Evolutionary conservation across 2,888 invertebrate genomes (phyloP), one percentile per base, ranked within the genome.

Genomic region (Pristionchus entomophagus): DNA sequence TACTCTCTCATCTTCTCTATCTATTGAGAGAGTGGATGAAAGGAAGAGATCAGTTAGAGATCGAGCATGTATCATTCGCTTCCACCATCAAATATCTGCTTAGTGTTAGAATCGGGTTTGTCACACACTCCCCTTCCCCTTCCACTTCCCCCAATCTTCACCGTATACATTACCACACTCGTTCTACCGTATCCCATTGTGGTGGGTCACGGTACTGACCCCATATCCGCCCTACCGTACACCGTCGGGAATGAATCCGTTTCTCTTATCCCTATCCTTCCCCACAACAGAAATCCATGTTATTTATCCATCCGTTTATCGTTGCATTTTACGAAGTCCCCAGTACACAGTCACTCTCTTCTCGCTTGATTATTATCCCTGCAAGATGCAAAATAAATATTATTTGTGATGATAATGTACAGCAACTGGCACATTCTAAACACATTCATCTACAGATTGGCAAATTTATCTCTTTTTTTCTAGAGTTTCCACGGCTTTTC

Each of bases 61-160:
- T 35, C 29, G 4, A 17, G 32, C n/a, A 62, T 62, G 38, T 38
- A 41, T 41, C 69, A 32, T n/a, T n/a, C 19, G 0, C 69, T 26
- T 41, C n/a, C 2, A 41, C 73, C 22, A 35, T n/a, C 65, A 32
- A 73, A 73, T 73, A 73, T 73, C 73, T 73, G 73, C 73, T 73
- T 73, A 73, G 73, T 19, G 73, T 73, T 73, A 73, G 73, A 73
- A n/a, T 73, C 73, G 73, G 73, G 73, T 73, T 73, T 41, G 73
- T 26, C 73, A 19, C 35, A 12, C 4, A 17, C 14, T n/a, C 32
- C 62, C 62, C 62, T 14, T 12, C 8, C 73, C 41, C 41, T 19
- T 22, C 32, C 65, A 19, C n/a, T 45, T 22, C 73, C 41, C 73
- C 73, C 41, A n/a, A n/a, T n/a, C n/a, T n/a, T 35, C 4, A 62